A percentile compares a stretch with the other conserved stretches of the same genome.
phyloP scores from a whole-genome alignment of 1,140 invertebrate genomes.

The Mesaphorura yosii region DNA sequence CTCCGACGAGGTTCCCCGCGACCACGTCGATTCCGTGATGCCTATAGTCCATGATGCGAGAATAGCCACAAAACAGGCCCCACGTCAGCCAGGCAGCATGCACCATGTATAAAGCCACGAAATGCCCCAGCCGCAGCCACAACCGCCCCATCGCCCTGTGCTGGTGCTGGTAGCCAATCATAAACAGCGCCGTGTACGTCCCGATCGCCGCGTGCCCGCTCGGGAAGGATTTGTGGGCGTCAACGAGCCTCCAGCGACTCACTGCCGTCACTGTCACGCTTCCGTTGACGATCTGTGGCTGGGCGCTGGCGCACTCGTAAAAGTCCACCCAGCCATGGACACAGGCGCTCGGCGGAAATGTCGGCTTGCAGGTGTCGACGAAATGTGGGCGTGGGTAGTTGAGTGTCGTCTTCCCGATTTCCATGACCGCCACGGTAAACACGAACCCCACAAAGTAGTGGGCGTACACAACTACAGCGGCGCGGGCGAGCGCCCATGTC shows the following conservation, averaged over 20 bases:
- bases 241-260: slow-evolving; percentile 18
- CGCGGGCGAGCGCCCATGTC: background rate
- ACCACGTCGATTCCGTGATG: slow-evolving; percentile 26
- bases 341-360: slow-evolving; percentile 14
- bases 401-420: slow-evolving; percentile 19
- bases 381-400: slow-evolving; percentile 24
- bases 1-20: slow-evolving; percentile 14
- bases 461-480: background rate
- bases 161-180: slow-evolving; percentile 17
- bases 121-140: slow-evolving; percentile 10
- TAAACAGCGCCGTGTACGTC: slow-evolving; percentile 25
- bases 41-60: slow-evolving; percentile 20
- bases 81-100: slow-evolving; percentile 20
- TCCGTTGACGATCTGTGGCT: too few species aligned
- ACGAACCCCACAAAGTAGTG: slow-evolving; percentile 21
- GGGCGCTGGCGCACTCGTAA: slow-evolving; percentile 23
- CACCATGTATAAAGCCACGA: slow-evolving; percentile 18
- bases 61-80: slow-evolving; percentile 23
- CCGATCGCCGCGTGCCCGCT: slow-evolving; percentile 26
- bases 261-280: too few species aligned
- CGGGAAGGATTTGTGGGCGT: slow-evolving; percentile 28
- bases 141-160: background rate
- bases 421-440: slow-evolving; percentile 18
- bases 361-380: slow-evolving; percentile 17
- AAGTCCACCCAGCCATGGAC: slow-evolving; percentile 25